phyloP scores from a whole-genome alignment of 2,888 invertebrate species.

The Coenonympha glycerion region DNA sequence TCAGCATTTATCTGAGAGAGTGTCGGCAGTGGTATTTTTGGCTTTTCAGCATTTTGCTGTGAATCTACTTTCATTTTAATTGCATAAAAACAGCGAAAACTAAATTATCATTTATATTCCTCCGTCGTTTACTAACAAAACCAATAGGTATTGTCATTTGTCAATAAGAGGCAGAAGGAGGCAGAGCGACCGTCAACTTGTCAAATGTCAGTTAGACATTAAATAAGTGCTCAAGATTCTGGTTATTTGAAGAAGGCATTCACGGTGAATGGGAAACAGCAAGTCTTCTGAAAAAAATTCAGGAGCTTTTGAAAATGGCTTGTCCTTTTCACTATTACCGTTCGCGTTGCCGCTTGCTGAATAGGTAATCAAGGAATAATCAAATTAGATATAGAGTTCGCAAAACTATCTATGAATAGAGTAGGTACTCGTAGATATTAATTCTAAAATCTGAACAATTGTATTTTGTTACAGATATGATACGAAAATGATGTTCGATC shows the following conservation, averaged over 20 bases:
- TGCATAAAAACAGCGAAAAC: conserved; percentile 5
- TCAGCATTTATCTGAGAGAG: conserved; percentile 94
- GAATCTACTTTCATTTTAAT: conserved; percentile 56
- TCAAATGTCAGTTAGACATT: conserved; percentile 18
- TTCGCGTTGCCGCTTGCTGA: too few relatives aligned
- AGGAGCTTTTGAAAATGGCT: too few relatives aligned
- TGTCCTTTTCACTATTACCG: too few relatives aligned
- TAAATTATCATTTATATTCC: conserved; percentile 4
- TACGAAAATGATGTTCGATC: conserved; percentile 65
- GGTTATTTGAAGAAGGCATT: too few relatives aligned
- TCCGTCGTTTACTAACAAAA: conserved; percentile 29
- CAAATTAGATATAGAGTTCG: too few relatives aligned
- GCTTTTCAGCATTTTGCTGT: conserved; percentile 50
- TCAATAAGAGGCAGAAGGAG: too few relatives aligned
- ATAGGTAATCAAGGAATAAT: too few relatives aligned
- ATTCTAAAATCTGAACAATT: too few relatives aligned
- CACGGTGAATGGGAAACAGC: background rate
- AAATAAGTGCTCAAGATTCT: too few relatives aligned
- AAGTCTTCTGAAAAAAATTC: background rate
- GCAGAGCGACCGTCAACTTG: conserved; percentile 2
- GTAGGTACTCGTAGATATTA: too few relatives aligned
- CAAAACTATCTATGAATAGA: too few relatives aligned
- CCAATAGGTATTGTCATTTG: too few relatives aligned
- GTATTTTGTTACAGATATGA: conserved; percentile 30
- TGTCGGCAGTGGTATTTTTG: conserved; percentile 82